Conservation (phyloP, 2,888 invertebrate species). For the Nomada flava region DNA sequence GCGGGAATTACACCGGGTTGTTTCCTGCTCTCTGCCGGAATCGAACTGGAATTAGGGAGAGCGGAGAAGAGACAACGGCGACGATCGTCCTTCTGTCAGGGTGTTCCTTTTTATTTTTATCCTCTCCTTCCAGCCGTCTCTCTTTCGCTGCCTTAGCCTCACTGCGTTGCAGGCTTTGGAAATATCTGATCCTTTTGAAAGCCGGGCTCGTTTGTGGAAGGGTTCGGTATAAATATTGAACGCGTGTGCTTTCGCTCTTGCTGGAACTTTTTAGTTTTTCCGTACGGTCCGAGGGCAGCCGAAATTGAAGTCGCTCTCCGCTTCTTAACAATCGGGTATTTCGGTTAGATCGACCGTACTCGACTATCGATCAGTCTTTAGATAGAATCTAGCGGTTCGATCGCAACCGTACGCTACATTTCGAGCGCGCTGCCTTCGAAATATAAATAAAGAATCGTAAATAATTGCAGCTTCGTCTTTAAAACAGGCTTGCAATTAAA, state of each 20-base stretch:
- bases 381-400: conserved; percentile 23
- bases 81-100: conserved; percentile 35
- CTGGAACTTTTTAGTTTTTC: background rate
- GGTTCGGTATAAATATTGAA: conserved; percentile 1
- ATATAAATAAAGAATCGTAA: no score
- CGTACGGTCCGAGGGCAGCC: background rate
- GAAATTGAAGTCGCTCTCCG: background rate
- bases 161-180: background rate
- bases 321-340: background rate
- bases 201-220: conserved; percentile 5
- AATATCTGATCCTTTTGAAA: conserved; percentile 17
- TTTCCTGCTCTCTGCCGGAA: conserved; percentile 59
- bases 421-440: no score
- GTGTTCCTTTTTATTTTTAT: conserved; percentile 40
- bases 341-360: background rate
- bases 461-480: no score
- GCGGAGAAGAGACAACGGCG: conserved; percentile 27
- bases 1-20: conserved; percentile 66
- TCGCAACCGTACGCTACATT: background rate
- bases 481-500: no score
- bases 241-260: background rate
- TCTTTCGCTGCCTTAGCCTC: no score
- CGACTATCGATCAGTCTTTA: conserved; percentile 19
- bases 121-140: background rate
- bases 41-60: conserved; percentile 66